Conservation (phyloP, 2,797 vertebrate genomes). For the Choloepus didactylus region DNA sequence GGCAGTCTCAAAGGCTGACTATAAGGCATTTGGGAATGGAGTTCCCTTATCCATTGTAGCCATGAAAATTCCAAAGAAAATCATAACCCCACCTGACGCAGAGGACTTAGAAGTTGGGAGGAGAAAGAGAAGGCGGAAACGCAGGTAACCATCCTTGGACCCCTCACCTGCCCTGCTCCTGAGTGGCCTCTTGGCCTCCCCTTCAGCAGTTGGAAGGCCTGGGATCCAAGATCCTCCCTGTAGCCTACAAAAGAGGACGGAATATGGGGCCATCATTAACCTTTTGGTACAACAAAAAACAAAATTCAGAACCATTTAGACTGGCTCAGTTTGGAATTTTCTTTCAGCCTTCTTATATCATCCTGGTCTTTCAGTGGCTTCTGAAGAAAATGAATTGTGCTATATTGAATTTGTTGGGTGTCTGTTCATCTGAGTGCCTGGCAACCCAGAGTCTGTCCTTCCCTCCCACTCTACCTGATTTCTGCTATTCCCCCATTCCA, state of each 20-base stretch:
- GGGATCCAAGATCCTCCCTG: background rate
- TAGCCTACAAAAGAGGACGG: background rate
- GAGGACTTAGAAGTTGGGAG: slow-evolving; percentile 68
- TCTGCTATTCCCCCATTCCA: slow-evolving; percentile 79
- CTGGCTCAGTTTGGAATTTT: background rate
- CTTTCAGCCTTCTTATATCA: background rate
- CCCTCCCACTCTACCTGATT: background rate
- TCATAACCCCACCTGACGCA: background rate
- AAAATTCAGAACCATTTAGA: background rate
- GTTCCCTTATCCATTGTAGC: slow-evolving; percentile 37
- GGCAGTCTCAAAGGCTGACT: slow-evolving; percentile 34
- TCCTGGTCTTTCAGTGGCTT: background rate
- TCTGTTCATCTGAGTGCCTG: background rate
- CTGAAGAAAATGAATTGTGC: background rate
- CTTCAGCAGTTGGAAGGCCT: background rate
- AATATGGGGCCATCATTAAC: background rate
- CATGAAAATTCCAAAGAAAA: slow-evolving; percentile 69
- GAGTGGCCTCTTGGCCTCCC: background rate
- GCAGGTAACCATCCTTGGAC: slow-evolving; percentile 76
- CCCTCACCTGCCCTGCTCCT: background rate
- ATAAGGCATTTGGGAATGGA: slow-evolving; percentile 11
- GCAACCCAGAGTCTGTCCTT: background rate
- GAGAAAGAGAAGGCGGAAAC: slow-evolving; percentile 83
- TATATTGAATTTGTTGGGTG: background rate
- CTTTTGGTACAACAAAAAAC: background rate